Base-by-base conservation (phyloP, 2,888 invertebrate genomes). In the Noctuana brunneofusca region DNA sequence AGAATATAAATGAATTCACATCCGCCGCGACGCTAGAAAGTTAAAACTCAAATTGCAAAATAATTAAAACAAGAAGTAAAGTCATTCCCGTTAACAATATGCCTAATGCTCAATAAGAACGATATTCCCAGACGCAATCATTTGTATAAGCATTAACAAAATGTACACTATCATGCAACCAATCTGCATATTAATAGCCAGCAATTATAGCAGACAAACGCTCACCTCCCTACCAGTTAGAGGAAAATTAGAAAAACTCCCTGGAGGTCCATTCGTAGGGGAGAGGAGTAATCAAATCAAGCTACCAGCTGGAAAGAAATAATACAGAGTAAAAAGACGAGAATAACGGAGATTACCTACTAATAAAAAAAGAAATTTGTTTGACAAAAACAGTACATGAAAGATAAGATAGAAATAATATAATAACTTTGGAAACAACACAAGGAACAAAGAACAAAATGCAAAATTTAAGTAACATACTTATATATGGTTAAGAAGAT, bases 221-320 rank as follows among this genome's bases (percentile, higher is more conserved):
- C 63, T 41, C 57, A 63, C 64, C 66, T 58, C 57, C 69, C 67
- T 32, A 52, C 65, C 59, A 65, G 65, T 71, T 72, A 70, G 67
- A 74, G 71, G 76, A 73, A 75, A 78, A 79, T 79, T 77, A 77
- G 76, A 76, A 73, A 72, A 73, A 54, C 60, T 75, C 79, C 75
- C 79, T 58, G 22, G 72, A 69, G 71, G 59, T 56, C 57, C 64
- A 55, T 66, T 64, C 50, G 50, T 41, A 56, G 63, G 64, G 66
- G 65, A 64, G 63, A 62, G 67, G 60, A 64, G 64, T 64, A 65
- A 65, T 64, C 63, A 70, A 74, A 74, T 74, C 72, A 69, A 68
- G 62, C 43, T 20, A 57, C 56, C 43, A 55, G 38, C 48, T 52
- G 46, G 27, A 48, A 48, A 49, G 55, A 59, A 30, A 48, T 54